These are phyloP conservation scores for Alcis repandata DNA, from an alignment of 2,888 invertebrate species.

Conservation along the genomic window DNA sequence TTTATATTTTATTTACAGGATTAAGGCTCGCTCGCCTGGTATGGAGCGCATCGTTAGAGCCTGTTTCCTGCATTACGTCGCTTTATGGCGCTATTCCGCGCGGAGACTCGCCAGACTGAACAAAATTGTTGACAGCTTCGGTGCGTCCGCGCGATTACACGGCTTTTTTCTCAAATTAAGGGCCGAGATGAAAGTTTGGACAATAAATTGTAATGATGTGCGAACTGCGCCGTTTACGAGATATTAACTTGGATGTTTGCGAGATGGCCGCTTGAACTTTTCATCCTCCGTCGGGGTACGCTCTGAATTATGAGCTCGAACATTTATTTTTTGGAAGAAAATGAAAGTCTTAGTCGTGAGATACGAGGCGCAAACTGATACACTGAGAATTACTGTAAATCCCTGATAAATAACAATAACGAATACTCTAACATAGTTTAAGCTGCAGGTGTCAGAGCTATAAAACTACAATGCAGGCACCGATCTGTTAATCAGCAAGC, in stretches of 20 bases:
- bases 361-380: background rate
- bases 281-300: constrained; percentile 5
- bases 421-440: background rate
- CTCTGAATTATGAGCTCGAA: constrained; percentile 1
- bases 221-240: constrained; percentile 45
- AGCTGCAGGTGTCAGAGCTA: constrained; percentile 28
- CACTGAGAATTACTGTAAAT: background rate
- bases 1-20: constrained; percentile 82
- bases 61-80: constrained; percentile 72
- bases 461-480: constrained; percentile 26
- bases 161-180: constrained; percentile 56
- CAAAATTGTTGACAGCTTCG: constrained; percentile 67
- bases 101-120: constrained; percentile 60
- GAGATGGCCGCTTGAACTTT: constrained; percentile 39
- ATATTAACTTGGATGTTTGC: constrained; percentile 40
- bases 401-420: background rate
- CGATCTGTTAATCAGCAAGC: constrained; percentile 45
- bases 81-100: constrained; percentile 74
- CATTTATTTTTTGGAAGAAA: background rate
- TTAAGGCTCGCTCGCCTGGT: constrained; percentile 59
- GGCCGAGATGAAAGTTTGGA: constrained; percentile 56
- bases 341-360: background rate
- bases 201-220: constrained; percentile 66
- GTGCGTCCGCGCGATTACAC: constrained; percentile 53
- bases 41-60: constrained; percentile 65